Conservation (phyloP, 2,888 invertebrate species). For the Orchesellides sinensis region DNA sequence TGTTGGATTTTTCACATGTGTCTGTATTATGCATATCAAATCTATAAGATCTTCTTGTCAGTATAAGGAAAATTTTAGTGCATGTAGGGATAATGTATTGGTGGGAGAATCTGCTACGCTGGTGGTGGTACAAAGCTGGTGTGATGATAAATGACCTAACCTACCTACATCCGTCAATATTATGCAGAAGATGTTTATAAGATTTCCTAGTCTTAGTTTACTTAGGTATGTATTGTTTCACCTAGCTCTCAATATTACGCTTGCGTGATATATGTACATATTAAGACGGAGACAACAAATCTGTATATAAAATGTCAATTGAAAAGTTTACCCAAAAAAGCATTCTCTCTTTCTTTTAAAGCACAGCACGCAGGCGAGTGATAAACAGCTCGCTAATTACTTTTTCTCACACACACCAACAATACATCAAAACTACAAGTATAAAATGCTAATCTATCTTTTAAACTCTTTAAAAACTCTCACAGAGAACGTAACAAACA, state of each 20-base stretch:
- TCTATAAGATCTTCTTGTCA: neutral
- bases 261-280: too few relatives aligned
- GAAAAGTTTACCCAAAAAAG: too few relatives aligned
- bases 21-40: neutral
- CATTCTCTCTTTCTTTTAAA: neutral
- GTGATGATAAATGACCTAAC: too few relatives aligned
- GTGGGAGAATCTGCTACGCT: neutral
- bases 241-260: too few relatives aligned
- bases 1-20: constrained; percentile 5
- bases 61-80: neutral
- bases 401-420: constrained; percentile 49
- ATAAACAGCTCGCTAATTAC: constrained; percentile 20
- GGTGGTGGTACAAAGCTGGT: neutral
- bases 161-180: constrained; percentile 47
- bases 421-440: neutral
- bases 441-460: constrained; percentile 12
- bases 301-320: too few relatives aligned
- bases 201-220: too few relatives aligned
- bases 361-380: neutral
- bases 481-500: constrained; percentile 21
- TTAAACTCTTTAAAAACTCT: constrained; percentile 12
- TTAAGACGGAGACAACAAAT: too few relatives aligned
- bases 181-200: too few relatives aligned
- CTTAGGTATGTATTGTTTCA: too few relatives aligned
- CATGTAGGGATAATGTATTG: neutral